Base-by-base conservation (phyloP, 2,113 vertebrate genomes). In the Siniperca knerii region DNA sequence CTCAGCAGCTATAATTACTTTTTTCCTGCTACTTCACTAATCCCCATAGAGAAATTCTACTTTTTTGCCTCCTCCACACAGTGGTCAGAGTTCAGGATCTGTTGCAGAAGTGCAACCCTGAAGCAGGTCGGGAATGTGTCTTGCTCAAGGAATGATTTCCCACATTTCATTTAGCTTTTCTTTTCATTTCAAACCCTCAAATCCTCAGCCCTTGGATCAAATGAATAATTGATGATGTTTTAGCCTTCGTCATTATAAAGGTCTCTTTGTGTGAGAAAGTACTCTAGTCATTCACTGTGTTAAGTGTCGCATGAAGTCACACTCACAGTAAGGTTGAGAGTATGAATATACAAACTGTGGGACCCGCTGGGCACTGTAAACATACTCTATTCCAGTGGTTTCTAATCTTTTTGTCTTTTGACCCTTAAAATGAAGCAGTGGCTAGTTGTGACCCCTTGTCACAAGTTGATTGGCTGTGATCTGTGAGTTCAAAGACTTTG, bases 141-240 rank as follows among this genome's bases (percentile, higher is more conserved):
- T 71, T 3, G 13, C 42, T 81, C 74, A 77, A 78, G 69, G 74
- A 71, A 11, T 12, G 33, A 20, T 70, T 73, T 2, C 9, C 11
- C 2, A 33, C 13, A 9, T 61, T 69, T 79, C 16, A 67, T 67
- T 70, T 70, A 25, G 15, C 61, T n/a, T 81, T 52, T 4, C 12
- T 60, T 65, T 79, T 73, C 70, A 77, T 68, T 50, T 69, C 42
- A 66, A 70, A 46, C 83, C 4, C 33, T 52, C 33, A 35, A 6
- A 57, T 64, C 50, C 64, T 84, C 50, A 67, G 52, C 16, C 7
- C 11, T 55, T 11, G 37, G 69, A 57, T 61, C 33, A 40, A 65
- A 68, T 67, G 61, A 84, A 86, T 68, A 42, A 37, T 75, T 21
- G 23, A 21, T 52, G 44, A 69, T 58, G 21, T 64, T 72, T 72